Evolutionary conservation across 1,140 invertebrate genomes (phyloP).

Genomic region (Eubasilissa regina): DNA sequence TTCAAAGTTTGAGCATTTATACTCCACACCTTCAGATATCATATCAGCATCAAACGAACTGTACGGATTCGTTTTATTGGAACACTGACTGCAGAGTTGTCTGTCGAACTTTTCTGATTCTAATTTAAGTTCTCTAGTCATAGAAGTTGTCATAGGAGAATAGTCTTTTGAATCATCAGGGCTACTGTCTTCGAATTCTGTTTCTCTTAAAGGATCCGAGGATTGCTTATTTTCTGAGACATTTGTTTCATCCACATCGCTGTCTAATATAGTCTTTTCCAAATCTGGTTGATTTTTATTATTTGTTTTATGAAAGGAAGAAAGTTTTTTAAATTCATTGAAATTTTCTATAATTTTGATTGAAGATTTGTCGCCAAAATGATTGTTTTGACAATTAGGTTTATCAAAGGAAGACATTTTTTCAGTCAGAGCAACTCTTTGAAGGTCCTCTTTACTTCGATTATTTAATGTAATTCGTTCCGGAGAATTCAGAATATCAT

Average conservation of each 20-base stretch:
- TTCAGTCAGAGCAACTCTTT: conserved; percentile 61
- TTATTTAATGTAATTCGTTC: conserved; percentile 1
- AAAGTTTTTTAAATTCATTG: conserved; percentile 56
- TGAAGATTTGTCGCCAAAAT: conserved; percentile 47
- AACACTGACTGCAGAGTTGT: conserved; percentile 77
- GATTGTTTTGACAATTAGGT: conserved; percentile 62
- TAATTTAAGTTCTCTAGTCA: conserved; percentile 85
- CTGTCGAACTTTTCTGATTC: conserved; percentile 87
- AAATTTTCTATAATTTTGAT: conserved; percentile 42
- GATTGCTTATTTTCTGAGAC: conserved; percentile 88
- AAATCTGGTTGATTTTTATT: conserved; percentile 55
- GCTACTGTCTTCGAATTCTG: conserved; percentile 75
- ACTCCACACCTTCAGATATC: conserved; percentile 61
- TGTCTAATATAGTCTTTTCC: background rate
- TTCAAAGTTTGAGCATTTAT: conserved; percentile 39
- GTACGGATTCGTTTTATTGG: conserved; percentile 64
- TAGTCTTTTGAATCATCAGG: conserved; percentile 87
- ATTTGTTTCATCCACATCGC: conserved; percentile 4
- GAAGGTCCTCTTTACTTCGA: conserved; percentile 40
- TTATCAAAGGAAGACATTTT: conserved; percentile 73
- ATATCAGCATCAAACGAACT: conserved; percentile 63
- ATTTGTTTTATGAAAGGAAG: conserved; percentile 74
- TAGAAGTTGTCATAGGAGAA: conserved; percentile 88
- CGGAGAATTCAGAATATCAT: background rate
- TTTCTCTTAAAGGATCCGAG: conserved; percentile 63